Base-by-base conservation (phyloP, 2,113 vertebrate species). In the Clarias gariepinus region DNA sequence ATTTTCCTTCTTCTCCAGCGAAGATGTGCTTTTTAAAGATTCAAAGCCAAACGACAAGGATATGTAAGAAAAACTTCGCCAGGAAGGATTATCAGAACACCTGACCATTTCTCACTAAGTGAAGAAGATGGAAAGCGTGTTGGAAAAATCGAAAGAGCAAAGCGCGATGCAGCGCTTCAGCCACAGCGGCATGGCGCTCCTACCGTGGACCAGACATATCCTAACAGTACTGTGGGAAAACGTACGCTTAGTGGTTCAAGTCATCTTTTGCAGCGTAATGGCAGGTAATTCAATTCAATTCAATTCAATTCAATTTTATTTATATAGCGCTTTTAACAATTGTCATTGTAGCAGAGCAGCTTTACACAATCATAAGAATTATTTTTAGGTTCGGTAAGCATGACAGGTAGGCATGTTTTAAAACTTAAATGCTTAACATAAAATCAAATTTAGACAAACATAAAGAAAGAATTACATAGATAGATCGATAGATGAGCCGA, bases 121-220 rank as follows among this genome's bases (percentile, higher is more conserved):
- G 52, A 64, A 77, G 60, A 86, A 84, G 86, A 95, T 95, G 93
- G 91, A 94, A 23, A 55, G 91, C 82, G 11, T 53, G 33, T 9
- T 87, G 58, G 90, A 89, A 82, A 63, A 84, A 4, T 60, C 73
- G 63, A 89, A 52, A 1, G 91, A 92, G 58, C 84, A 87, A 28
- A 79, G 91, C 36, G 92, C 90, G 10, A 90, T 96, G 90, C 93
- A 94, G 91, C 90, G 89, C 68, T 94, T 95, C 81, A 92, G 93
- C 9, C 87, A 86, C 57, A 89, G 92, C 19, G 92, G 94, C 0
- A 91, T 91, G 94, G 90, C 93, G 85, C 91, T 95, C 7, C 83
- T 95, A 16, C 95, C 95, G 0, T 94, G 94, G 94, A 95, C 94
- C 2, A 93, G 87, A 87, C 95, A 95, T 33, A 91, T 96, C 19